Percentiles rank a stretch among this genome's conserved stretches.
phyloP scores from a whole-genome alignment of 2,113 vertebrate species.

The Otolemur garnettii region DNA sequence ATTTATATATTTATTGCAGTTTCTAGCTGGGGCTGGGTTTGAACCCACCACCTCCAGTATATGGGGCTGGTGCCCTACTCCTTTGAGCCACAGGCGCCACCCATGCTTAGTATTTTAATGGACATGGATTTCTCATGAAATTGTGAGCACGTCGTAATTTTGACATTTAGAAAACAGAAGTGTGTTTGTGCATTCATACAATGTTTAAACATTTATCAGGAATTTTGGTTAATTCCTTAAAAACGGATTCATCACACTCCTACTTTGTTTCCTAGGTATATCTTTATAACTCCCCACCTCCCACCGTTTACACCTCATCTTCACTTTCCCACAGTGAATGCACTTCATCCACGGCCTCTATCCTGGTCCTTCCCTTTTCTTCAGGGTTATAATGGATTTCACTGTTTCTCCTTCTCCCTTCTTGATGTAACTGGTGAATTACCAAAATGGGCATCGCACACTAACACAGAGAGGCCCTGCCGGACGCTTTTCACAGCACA shows the following conservation, averaged over 20 bases:
- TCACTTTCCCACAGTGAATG: slow-evolving; percentile 34
- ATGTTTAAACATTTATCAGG: slow-evolving; percentile 6
- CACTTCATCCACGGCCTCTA: neutral
- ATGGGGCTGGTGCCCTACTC: no score
- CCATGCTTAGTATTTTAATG: neutral
- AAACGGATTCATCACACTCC: slow-evolving; percentile 62
- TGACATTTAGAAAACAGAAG: slow-evolving; percentile 47
- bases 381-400: neutral
- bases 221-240: slow-evolving; percentile 58
- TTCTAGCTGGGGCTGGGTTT: no score
- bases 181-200: slow-evolving; percentile 2
- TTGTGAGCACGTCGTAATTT: slow-evolving; percentile 60
- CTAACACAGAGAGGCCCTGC: neutral
- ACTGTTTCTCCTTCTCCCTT: slow-evolving; percentile 47
- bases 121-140: slow-evolving; percentile 60
- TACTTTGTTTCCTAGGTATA: slow-evolving; percentile 37
- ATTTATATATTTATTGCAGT: no score
- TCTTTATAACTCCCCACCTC: slow-evolving; percentile 52
- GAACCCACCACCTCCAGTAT: no score
- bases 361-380: neutral
- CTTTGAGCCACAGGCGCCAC: no score
- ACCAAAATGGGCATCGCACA: slow-evolving; percentile 42
- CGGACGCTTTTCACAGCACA: slow-evolving; percentile 18
- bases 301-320: neutral
- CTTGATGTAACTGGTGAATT: neutral